Evolutionary conservation across 2,888 invertebrate genomes (phyloP), one percentile per base, ranked within the genome.

Genomic region (Perizoma flavofasciatum): DNA sequence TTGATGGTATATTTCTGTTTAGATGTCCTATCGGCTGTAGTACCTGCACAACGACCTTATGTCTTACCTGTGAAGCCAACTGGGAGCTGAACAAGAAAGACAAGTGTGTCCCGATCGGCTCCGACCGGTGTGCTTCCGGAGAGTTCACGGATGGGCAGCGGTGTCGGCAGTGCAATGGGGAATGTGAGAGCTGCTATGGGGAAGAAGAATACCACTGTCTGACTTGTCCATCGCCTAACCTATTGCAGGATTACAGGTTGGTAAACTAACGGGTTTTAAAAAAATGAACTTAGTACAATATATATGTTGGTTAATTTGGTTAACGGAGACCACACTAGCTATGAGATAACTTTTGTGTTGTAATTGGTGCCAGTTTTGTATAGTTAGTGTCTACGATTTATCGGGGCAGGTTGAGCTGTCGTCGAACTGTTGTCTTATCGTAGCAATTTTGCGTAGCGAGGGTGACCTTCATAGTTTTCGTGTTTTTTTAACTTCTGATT

Each of bases 101-200:
- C 10, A 93, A 95, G 67, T 97, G 97, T 81, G 93, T 95, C 37
- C 95, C 95, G 0, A 92, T 93, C 54, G 95, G 95, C 59, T 94
- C 95, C 61, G 94, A 95, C 43, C 94, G 93, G 61, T 97, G 97
- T 78, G 93, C 93, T 70, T 88, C 94, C 65, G 93, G 95, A 90
- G 93, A 93, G 89, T 93, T 73, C 61, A 93, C 93, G 49, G 94
- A 94, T 34, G 93, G 94, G 10, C 94, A 93, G 45, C 92, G 93
- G 48, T 98, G 98, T 81, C 94, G 94, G 64, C 92, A 93, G 4
- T 98, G 97, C 77, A 95, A 96, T 77, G 93, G 93, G 4, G 95
- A 95, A 0, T 98, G 98, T 75, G 96, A 96, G 66, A 95, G 95
- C n/a, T 98, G 98, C 80, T 95, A 94, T 63, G 97, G 97, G 0